These are phyloP conservation scores for Semibalanus balanoides DNA, from an alignment of 1,140 invertebrate species.

Conservation along the genomic window DNA sequence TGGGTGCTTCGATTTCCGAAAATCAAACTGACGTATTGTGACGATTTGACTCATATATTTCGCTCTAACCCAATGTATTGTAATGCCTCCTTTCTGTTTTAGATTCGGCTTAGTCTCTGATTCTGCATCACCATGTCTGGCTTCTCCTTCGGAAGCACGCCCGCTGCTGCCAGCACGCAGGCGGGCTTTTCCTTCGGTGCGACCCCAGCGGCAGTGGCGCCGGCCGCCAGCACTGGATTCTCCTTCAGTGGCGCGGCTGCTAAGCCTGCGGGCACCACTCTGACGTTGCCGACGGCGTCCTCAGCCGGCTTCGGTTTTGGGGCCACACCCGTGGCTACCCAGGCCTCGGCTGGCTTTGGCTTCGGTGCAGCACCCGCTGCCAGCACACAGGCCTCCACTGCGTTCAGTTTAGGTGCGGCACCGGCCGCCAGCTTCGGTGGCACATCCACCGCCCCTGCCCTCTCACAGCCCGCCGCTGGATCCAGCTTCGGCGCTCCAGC, in stretches of 20 bases:
- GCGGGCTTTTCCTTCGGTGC: background rate
- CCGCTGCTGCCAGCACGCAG: background rate
- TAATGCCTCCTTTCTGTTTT: too few relatives aligned
- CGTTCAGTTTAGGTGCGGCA: background rate
- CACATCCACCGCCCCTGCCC: background rate
- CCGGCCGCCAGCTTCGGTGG: background rate
- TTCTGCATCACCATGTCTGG: background rate
- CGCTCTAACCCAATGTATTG: too few relatives aligned
- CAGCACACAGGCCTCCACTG: background rate
- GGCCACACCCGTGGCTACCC: background rate
- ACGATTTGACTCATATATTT: too few relatives aligned
- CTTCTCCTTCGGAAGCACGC: background rate
- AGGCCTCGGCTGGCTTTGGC: background rate
- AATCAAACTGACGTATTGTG: too few relatives aligned
- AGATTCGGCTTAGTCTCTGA: background rate
- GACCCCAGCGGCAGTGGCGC: background rate
- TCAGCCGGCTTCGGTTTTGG: background rate
- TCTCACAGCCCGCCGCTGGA: background rate
- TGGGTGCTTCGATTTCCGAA: too few relatives aligned
- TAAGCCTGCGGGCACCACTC: background rate
- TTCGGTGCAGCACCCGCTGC: background rate
- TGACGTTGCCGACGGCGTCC: background rate
- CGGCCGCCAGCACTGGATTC: background rate
- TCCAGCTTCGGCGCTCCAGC: background rate
- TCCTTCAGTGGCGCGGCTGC: background rate